Conservation (phyloP, 2,797 vertebrate genomes). For the Ctenopoma multispine region DNA sequence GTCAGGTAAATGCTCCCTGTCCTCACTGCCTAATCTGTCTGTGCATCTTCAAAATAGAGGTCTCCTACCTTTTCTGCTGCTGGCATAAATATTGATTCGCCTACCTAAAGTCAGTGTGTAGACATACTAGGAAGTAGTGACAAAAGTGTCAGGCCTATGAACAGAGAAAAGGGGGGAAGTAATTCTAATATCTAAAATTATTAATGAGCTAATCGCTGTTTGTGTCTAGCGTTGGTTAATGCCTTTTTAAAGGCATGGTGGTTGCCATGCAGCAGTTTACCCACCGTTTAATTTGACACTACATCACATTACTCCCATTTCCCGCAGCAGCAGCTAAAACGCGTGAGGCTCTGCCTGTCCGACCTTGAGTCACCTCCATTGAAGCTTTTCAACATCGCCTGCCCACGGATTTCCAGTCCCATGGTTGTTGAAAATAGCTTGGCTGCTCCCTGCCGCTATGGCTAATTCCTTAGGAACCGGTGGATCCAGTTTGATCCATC, state of each 20-base stretch:
- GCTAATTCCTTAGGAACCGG: slow-evolving; percentile 96
- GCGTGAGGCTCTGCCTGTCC: slow-evolving; percentile 31
- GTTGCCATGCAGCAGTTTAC: background rate
- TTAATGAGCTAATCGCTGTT: background rate
- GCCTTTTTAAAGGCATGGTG: background rate
- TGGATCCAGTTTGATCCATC: slow-evolving; percentile 97
- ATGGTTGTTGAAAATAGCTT: slow-evolving; percentile 77
- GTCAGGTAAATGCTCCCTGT: slow-evolving; percentile 43
- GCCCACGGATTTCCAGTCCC: slow-evolving; percentile 78
- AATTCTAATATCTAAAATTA: background rate
- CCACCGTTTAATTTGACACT: slow-evolving; percentile 13
- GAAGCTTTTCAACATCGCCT: slow-evolving; percentile 52
- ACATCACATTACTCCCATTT: slow-evolving; percentile 24
- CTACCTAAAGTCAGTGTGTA: slow-evolving; percentile 1
- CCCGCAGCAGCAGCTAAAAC: slow-evolving; percentile 15
- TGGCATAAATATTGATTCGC: background rate
- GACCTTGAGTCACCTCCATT: slow-evolving; percentile 58
- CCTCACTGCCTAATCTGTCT: slow-evolving; percentile 15
- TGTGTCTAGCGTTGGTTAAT: background rate
- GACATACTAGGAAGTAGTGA: slow-evolving; percentile 40
- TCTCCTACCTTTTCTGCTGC: background rate
- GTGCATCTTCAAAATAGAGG: slow-evolving; percentile 11
- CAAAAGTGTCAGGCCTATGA: slow-evolving; percentile 28
- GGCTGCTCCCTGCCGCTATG: slow-evolving; percentile 84
- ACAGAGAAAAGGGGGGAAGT: background rate